Percentiles rank a stretch among this genome's conserved stretches.
Evolutionary conservation across 2,797 vertebrate genomes (phyloP).

Genomic region (Argya squamiceps): DNA sequence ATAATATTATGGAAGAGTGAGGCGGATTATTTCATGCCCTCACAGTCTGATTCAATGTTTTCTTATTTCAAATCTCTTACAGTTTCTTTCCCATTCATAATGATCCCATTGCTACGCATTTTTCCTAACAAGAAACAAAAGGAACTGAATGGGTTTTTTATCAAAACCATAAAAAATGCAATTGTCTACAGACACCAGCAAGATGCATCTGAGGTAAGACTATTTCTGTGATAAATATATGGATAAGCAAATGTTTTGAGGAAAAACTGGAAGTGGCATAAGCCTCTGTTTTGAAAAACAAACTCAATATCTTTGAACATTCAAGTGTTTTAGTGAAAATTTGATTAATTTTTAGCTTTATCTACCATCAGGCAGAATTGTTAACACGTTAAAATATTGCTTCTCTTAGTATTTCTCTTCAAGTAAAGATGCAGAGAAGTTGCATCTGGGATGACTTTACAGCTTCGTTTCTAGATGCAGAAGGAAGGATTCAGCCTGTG

Average conservation of each 20-base stretch:
- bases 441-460: background rate
- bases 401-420: background rate
- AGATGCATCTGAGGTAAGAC: slow-evolving; percentile 84
- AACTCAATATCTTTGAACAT: background rate
- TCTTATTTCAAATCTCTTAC: slow-evolving; percentile 60
- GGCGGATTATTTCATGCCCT: background rate
- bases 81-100: slow-evolving; percentile 90
- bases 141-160: slow-evolving; percentile 88
- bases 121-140: slow-evolving; percentile 87
- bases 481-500: background rate
- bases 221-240: slow-evolving; percentile 24
- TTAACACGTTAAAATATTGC: background rate
- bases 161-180: slow-evolving; percentile 81
- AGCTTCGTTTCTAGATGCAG: background rate
- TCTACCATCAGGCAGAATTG: background rate
- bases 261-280: background rate
- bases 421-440: background rate
- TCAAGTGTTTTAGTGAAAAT: slow-evolving; percentile 7
- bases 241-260: background rate
- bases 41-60: background rate
- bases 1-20: background rate
- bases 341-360: slow-evolving; percentile 23
- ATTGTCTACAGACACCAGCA: slow-evolving; percentile 86
- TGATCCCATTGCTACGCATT: slow-evolving; percentile 79
- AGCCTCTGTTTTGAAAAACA: background rate